Conservation (phyloP, 1,140 invertebrate genomes). For the Holotrichia oblita region DNA sequence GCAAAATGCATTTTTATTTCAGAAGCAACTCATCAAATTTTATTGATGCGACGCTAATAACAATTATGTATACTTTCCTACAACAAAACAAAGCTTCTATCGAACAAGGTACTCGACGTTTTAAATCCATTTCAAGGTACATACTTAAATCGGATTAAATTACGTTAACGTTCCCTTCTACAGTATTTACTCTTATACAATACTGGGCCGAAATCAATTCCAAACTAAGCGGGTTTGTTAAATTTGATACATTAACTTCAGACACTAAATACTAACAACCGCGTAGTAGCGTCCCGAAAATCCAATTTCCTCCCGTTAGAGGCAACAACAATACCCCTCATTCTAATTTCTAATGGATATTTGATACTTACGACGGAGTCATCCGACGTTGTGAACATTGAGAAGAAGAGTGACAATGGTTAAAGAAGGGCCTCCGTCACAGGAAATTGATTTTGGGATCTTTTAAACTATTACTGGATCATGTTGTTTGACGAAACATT, state of each 20-base stretch:
- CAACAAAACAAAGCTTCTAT: too few relatives aligned
- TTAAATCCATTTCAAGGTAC: too few relatives aligned
- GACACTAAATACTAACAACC: background rate
- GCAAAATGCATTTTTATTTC: too few relatives aligned
- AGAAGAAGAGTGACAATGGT: background rate
- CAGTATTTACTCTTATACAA: background rate
- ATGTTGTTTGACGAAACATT: background rate
- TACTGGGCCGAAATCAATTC: background rate
- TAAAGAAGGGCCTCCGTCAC: background rate
- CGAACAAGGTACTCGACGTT: too few relatives aligned
- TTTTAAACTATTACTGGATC: background rate
- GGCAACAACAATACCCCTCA: background rate
- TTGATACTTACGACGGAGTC: background rate
- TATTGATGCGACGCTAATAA: too few relatives aligned
- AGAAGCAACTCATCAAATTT: too few relatives aligned
- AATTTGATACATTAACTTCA: background rate
- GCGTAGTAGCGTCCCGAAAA: conserved; percentile 4
- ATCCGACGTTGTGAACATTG: background rate
- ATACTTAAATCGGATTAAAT: too few relatives aligned
- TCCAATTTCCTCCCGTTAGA: background rate
- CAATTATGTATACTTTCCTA: too few relatives aligned
- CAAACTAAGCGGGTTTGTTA: background rate
- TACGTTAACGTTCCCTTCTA: too few relatives aligned
- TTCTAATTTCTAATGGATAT: conserved; percentile 8
- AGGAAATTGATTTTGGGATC: conserved; percentile 12